Evolutionary conservation across 2,797 vertebrate species (phyloP).

Genomic region (Artibeus lituratus): DNA sequence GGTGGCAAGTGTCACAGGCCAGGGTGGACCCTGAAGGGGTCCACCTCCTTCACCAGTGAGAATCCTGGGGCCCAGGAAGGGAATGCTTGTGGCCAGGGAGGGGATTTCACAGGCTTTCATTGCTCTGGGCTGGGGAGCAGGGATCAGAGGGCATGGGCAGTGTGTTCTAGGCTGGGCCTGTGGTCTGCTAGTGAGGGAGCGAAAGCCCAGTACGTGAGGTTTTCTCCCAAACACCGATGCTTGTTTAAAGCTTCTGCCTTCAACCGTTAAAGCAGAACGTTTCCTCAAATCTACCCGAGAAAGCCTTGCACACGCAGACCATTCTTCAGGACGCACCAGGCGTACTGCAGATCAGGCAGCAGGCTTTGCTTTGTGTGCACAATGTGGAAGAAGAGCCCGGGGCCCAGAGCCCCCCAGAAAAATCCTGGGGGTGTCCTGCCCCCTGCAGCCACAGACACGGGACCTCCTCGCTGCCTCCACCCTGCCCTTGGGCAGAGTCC

Average conservation of each 20-base stretch:
- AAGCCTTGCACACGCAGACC: not conserved
- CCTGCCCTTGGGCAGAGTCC: not conserved
- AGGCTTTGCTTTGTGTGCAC: not conserved
- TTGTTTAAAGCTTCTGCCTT: not conserved
- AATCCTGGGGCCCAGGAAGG: not conserved
- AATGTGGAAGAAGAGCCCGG: not conserved
- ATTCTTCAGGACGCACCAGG: not conserved
- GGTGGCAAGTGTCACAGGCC: not conserved
- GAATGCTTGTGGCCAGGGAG: rapidly evolving
- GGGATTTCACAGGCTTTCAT: too few relatives aligned
- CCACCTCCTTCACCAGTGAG: not conserved
- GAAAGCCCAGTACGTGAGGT: not conserved
- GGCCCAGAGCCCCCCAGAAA: not conserved
- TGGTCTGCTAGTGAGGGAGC: not conserved
- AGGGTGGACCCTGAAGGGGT: not conserved
- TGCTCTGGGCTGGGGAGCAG: not conserved
- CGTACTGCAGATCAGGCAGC: rapidly evolving
- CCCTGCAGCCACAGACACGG: not conserved
- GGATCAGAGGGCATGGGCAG: rapidly evolving
- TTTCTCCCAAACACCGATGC: not conserved
- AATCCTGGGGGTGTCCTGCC: not conserved
- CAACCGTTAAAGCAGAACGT: not conserved
- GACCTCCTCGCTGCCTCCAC: not conserved
- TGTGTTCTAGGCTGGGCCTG: too few relatives aligned
- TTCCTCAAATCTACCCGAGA: not conserved